Base-by-base conservation (phyloP, 2,888 invertebrate genomes). In the Cordilura impudica region DNA sequence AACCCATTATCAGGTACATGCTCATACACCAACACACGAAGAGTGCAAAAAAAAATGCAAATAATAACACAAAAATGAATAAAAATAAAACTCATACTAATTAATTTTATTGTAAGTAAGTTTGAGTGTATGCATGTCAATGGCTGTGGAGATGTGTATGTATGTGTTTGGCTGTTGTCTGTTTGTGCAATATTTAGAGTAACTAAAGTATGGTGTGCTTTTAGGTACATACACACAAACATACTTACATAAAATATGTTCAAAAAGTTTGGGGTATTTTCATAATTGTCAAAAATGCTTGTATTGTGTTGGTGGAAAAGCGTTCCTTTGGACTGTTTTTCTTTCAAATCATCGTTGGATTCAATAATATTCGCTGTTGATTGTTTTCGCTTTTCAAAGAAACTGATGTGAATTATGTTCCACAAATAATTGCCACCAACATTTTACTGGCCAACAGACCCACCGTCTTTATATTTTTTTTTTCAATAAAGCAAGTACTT, bases 1-100 rank as follows among this genome's bases (percentile, higher is more conserved):
- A 79, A 83, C 79, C 67, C 79, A 81, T 77, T 82, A 78, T 71
- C 72, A 67, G 51, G 43, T 73, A 23, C 29, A 69, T 43, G 18
- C 69, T 65, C 73, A 66, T 73, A 70, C 80, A 77, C 74, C 56
- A 77, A 80, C 66, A 75, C 70, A 82, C 76, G 81, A 51, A 60
- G 61, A 51, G 43, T 60, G 18, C 6, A 74, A 66, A 51, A 54
- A 67, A 26, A 21, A 54, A 47, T 45, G 5, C 65, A 65, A 47
- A 60, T 53, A 29, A 43, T 71, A 58, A 65, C 58, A 67, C 71
- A 60, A 45, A 71, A 61, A 65, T 72, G 51, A 56, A 69, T 72
- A 58, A 75, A 71, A 75, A 72, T n/a, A n/a, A 61, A 49, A 67
- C 75, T 75, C 79, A 75, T 56, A 63, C 79, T 79, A 79, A 79